These are phyloP conservation scores for Drosophila nebulosa DNA, from an alignment of 1,140 invertebrate species.

Conservation along the genomic window DNA sequence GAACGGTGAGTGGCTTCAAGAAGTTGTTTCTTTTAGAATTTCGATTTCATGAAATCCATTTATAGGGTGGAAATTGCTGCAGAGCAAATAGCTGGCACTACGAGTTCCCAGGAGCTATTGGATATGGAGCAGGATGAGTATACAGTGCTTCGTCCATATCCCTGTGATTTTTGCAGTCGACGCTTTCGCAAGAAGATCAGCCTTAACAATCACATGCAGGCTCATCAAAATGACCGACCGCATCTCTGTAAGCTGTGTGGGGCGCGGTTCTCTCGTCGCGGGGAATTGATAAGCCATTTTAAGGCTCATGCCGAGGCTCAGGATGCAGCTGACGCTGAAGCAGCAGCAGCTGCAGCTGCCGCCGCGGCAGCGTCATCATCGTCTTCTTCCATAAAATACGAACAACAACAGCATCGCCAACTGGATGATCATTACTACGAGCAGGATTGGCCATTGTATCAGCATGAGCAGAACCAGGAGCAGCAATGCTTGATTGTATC, in stretches of 20 bases:
- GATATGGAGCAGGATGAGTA: conserved; percentile 91
- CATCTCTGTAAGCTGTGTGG: conserved; percentile 90
- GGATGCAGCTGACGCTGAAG: conserved; percentile 82
- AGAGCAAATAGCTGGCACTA: conserved; percentile 83
- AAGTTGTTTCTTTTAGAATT: not conserved
- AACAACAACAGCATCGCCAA: conserved; percentile 43
- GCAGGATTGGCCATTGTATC: conserved; percentile 64
- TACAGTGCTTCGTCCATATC: conserved; percentile 89
- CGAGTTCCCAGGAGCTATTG: conserved; percentile 83
- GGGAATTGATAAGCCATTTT: conserved; percentile 90
- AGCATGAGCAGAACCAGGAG: conserved; percentile 38
- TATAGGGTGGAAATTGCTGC: conserved; percentile 85
- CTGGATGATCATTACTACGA: conserved; percentile 73
- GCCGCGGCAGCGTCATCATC: not conserved
- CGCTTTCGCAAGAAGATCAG: conserved; percentile 91
- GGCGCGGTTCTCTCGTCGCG: conserved; percentile 88
- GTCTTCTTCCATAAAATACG: conserved; percentile 53
- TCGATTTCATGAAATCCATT: not conserved
- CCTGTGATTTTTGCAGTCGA: conserved; percentile 91
- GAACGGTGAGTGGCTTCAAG: conserved; percentile 83
- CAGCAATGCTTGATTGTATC: conserved; percentile 27
- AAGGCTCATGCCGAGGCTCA: conserved; percentile 87
- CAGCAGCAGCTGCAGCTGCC: conserved; percentile 53
- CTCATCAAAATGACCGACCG: conserved; percentile 89
- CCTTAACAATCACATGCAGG: conserved; percentile 91